phyloP scores from a whole-genome alignment of 2,888 invertebrate species.

The Biston stratarius region DNA sequence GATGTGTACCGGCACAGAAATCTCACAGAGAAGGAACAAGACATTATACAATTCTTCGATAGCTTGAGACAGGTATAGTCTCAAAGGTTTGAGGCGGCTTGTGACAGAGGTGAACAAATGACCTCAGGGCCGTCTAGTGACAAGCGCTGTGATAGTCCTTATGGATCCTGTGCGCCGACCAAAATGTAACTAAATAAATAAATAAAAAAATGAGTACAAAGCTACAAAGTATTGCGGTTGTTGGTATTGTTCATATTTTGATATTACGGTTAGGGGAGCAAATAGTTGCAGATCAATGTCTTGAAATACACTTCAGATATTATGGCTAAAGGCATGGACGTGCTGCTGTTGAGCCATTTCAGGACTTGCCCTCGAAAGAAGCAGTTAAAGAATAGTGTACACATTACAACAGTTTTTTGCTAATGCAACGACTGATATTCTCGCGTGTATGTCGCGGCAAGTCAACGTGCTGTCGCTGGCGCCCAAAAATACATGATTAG shows the following conservation, averaged over 20 bases:
- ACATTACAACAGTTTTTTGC: no score
- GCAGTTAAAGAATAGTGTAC: not conserved
- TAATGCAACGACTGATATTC: no score
- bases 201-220: constrained; percentile 23
- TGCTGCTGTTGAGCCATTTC: not conserved
- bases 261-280: not conserved
- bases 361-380: not conserved
- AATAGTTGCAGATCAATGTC: not conserved
- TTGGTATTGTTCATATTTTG: constrained; percentile 9
- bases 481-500: not conserved
- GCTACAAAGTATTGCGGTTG: constrained; percentile 26
- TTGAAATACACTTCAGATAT: constrained; percentile 22
- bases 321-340: constrained; percentile 22
- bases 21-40: constrained; percentile 51
- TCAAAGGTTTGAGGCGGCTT: not conserved
- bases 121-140: not conserved
- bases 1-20: constrained; percentile 47
- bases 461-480: no score
- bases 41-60: constrained; percentile 64
- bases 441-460: no score
- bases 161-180: constrained; percentile 11
- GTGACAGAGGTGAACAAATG: no score
- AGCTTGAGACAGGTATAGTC: constrained; percentile 33
- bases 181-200: not conserved
- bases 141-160: constrained; percentile 25